Conservation (phyloP, 1,140 invertebrate species). For the Tetragnatha versicolor region DNA sequence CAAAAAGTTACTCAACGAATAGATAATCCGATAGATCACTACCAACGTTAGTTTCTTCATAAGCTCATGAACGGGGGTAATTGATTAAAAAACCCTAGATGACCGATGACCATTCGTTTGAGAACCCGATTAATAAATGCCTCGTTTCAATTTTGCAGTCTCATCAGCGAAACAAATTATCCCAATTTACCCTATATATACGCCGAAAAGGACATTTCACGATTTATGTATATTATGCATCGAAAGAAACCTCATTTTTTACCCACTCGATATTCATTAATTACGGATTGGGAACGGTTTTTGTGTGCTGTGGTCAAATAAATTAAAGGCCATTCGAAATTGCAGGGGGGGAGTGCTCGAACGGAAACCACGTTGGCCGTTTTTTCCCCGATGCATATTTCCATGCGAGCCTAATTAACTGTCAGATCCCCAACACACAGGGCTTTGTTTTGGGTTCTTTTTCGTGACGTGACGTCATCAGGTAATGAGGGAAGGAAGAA, state of each 20-base stretch:
- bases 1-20: too few relatives aligned
- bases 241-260: not conserved
- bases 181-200: too few relatives aligned
- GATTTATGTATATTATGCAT: slow-evolving; percentile 5
- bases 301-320: slow-evolving; percentile 8
- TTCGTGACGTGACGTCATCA: slow-evolving; percentile 39
- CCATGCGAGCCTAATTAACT: slow-evolving; percentile 26
- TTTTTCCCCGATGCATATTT: slow-evolving; percentile 29
- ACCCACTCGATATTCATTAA: slow-evolving; percentile 46
- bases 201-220: not conserved
- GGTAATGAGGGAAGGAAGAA: slow-evolving; percentile 16
- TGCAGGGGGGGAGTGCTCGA: not conserved
- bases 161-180: slow-evolving; percentile 43
- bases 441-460: slow-evolving; percentile 17
- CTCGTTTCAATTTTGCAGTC: too few relatives aligned
- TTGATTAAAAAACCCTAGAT: too few relatives aligned
- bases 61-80: too few relatives aligned
- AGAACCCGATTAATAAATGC: too few relatives aligned
- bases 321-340: slow-evolving; percentile 19
- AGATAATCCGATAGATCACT: too few relatives aligned
- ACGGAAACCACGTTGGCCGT: not conserved
- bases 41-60: too few relatives aligned
- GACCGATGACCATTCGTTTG: too few relatives aligned
- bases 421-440: slow-evolving; percentile 18
- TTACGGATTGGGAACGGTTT: slow-evolving; percentile 2